A percentile compares a stretch with the other conserved stretches of the same genome.
phyloP scores from a whole-genome alignment of 2,888 invertebrate genomes.

The Thereva unica region DNA sequence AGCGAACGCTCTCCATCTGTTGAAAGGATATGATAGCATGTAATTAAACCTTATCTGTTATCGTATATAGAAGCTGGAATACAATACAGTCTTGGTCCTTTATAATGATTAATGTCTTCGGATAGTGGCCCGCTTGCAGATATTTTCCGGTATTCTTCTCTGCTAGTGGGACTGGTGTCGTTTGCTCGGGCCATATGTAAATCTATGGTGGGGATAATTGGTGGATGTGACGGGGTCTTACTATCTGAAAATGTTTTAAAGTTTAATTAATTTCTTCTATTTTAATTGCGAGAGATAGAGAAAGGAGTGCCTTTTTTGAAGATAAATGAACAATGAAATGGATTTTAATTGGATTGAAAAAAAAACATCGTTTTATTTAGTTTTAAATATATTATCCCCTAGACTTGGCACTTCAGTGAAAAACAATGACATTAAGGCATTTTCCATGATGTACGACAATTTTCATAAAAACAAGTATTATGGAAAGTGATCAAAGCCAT shows the following conservation, averaged over 20 bases:
- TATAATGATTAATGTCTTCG: conserved; percentile 10
- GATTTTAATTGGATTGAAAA: too few relatives aligned
- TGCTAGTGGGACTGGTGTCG: neutral
- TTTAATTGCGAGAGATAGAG: too few relatives aligned
- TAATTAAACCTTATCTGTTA: conserved; percentile 11
- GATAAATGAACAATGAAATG: too few relatives aligned
- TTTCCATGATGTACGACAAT: too few relatives aligned
- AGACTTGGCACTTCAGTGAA: too few relatives aligned
- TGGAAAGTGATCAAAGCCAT: too few relatives aligned
- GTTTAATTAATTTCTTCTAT: neutral
- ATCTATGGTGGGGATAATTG: conserved; percentile 18
- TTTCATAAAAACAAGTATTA: too few relatives aligned
- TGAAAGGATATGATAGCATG: neutral
- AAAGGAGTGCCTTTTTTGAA: too few relatives aligned
- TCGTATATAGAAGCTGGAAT: neutral
- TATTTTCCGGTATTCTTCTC: conserved; percentile 5
- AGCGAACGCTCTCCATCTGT: conserved; percentile 54
- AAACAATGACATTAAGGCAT: too few relatives aligned
- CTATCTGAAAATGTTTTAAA: conserved; percentile 19
- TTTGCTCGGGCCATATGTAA: conserved; percentile 17
- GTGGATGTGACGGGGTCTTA: conserved; percentile 8
- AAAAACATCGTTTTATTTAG: too few relatives aligned
- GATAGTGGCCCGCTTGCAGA: conserved; percentile 3
- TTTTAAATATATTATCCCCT: too few relatives aligned
- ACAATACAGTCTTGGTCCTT: conserved; percentile 37